Conservation (phyloP, 2,888 invertebrate genomes). For the Lasioglossum marginatum region DNA sequence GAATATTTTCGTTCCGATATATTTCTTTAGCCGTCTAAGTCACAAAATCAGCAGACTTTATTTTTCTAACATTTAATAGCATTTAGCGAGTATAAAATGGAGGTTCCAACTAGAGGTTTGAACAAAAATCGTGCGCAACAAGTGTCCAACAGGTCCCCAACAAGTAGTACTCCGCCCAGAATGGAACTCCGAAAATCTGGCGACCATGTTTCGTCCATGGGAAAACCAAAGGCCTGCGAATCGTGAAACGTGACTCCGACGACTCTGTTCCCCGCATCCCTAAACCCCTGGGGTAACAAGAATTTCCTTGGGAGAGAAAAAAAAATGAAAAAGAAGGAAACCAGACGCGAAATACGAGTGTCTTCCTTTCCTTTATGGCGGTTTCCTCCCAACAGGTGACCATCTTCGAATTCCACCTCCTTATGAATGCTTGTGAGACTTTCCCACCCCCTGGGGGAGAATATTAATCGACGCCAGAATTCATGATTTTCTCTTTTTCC, state of each 20-base stretch:
- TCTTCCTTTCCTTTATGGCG: background rate
- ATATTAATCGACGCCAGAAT: constrained; percentile 48
- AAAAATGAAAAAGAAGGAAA: background rate
- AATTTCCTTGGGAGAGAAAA: background rate
- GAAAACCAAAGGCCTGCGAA: constrained; percentile 15
- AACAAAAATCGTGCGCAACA: background rate
- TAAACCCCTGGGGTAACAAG: background rate
- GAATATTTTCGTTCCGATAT: background rate
- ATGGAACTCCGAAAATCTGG: constrained; percentile 31
- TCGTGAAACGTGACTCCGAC: constrained; percentile 24
- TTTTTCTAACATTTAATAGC: background rate
- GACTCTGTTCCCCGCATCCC: background rate
- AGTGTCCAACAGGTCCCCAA: background rate
- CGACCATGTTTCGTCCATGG: constrained; percentile 33
- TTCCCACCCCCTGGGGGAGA: background rate
- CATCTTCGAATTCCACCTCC: background rate
- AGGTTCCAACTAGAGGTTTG: background rate
- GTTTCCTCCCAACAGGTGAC: constrained; percentile 31
- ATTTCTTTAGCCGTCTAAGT: too few species aligned
- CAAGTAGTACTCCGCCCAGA: background rate
- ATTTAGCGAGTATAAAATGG: too few species aligned
- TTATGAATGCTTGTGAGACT: background rate
- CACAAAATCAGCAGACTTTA: background rate
- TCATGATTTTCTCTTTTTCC: constrained; percentile 27
- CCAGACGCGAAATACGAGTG: background rate